These are phyloP conservation scores for Anguilla japonica DNA, from an alignment of 2,113 vertebrate genomes.

Conservation along the genomic window DNA sequence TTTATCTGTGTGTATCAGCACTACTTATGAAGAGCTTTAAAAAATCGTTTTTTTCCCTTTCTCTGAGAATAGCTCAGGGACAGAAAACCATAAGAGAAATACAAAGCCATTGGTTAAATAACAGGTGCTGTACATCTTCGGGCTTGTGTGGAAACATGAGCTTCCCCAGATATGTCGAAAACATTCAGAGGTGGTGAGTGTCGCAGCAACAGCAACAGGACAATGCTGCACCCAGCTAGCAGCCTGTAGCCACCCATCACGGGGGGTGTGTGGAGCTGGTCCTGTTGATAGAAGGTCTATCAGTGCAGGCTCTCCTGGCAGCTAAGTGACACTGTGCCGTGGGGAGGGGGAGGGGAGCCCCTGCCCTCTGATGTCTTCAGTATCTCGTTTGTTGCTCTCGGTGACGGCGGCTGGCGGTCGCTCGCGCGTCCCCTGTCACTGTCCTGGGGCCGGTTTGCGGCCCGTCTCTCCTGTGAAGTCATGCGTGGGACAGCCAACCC, in stretches of 20 bases:
- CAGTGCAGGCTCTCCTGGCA: not conserved
- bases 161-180: not conserved
- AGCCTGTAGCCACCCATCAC: not conserved
- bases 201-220: too few species aligned
- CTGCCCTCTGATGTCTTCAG: not conserved
- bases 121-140: not conserved
- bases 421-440: slow-evolving; percentile 50
- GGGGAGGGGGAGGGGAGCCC: not conserved
- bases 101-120: not conserved
- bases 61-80: not conserved
- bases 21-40: not conserved
- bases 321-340: not conserved
- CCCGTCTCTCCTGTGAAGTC: slow-evolving; percentile 49
- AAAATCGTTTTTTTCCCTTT: not conserved
- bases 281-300: not conserved
- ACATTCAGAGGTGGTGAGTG: not conserved
- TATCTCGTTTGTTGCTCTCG: not conserved
- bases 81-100: not conserved
- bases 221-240: not conserved
- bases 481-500: slow-evolving; percentile 51
- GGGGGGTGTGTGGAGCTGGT: not conserved
- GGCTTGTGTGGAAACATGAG: not conserved
- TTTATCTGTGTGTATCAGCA: not conserved
- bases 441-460: slow-evolving; percentile 41
- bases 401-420: slow-evolving; percentile 23